These are phyloP conservation scores for Theropithecus gelada DNA, from an alignment of 2,113 vertebrate genomes.

Conservation along the genomic window DNA sequence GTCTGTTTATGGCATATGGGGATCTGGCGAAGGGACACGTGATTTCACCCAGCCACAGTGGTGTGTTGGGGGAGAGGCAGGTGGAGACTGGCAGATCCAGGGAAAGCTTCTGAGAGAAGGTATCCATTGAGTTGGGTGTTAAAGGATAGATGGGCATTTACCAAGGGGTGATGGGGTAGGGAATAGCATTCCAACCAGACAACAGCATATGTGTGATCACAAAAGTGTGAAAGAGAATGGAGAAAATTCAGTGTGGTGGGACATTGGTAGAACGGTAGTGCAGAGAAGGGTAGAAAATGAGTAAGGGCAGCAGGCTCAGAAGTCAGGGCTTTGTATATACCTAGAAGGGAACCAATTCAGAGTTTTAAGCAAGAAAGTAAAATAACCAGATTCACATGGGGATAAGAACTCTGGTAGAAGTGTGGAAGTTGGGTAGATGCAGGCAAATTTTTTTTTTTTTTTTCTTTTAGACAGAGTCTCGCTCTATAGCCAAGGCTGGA, in stretches of 20 bases:
- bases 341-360: background rate
- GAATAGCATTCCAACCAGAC: background rate
- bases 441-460: background rate
- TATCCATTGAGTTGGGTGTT: background rate
- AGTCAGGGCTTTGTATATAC: background rate
- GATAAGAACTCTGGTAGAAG: background rate
- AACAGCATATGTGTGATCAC: background rate
- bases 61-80: background rate
- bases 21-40: background rate
- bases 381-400: background rate
- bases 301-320: background rate
- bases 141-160: background rate
- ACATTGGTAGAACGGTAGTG: background rate
- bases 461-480: too few relatives aligned
- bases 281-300: background rate
- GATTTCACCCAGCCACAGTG: background rate
- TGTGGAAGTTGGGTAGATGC: background rate
- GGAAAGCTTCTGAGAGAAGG: conserved; percentile 20
- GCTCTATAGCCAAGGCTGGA: too few relatives aligned
- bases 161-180: background rate
- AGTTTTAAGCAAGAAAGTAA: conserved; percentile 30
- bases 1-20: background rate
- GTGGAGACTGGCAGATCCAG: background rate
- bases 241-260: background rate
- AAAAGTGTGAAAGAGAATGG: background rate